Percentiles rank a stretch among this genome's conserved stretches.
Evolutionary conservation across 1,140 invertebrate genomes (phyloP).

Genomic region (Drosophila grimshawi): DNA sequence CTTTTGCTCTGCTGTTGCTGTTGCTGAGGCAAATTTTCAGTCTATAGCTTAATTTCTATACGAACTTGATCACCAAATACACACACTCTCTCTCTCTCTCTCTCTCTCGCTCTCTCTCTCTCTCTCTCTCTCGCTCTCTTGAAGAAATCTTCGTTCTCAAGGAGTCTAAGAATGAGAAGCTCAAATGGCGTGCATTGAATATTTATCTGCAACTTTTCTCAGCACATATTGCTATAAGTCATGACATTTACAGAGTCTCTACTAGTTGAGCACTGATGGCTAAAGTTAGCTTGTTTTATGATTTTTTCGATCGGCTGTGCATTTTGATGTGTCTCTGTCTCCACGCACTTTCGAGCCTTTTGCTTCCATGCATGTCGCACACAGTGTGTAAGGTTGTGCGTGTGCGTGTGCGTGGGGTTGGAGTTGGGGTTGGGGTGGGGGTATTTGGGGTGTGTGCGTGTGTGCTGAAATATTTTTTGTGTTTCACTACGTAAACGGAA

Average conservation of each 20-base stretch:
- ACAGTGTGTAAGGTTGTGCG: conserved; percentile 3
- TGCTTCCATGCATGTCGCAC: conserved; percentile 7
- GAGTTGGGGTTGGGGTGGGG: too few relatives aligned
- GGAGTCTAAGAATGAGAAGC: too few relatives aligned
- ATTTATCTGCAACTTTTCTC: too few relatives aligned
- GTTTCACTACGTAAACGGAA: conserved; percentile 54
- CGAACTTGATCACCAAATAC: too few relatives aligned
- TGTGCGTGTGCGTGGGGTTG: conserved; percentile 8
- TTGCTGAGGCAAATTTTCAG: too few relatives aligned
- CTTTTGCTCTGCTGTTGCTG: not conserved
- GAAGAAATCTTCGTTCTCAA: too few relatives aligned
- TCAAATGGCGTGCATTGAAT: too few relatives aligned
- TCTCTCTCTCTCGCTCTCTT: too few relatives aligned
- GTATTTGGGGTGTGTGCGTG: conserved; percentile 9
- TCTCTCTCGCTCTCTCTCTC: too few relatives aligned
- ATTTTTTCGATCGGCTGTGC: conserved; percentile 22
- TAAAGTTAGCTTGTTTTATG: not conserved
- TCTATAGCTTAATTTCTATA: too few relatives aligned
- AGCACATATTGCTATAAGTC: too few relatives aligned
- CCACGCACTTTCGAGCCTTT: conserved; percentile 39
- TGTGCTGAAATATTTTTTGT: conserved; percentile 57
- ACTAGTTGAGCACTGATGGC: not conserved
- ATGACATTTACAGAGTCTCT: not conserved
- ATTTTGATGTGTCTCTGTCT: conserved; percentile 29
- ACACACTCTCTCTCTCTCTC: too few relatives aligned